phyloP scores from a whole-genome alignment of 2,113 vertebrate genomes.

The Elephantulus edwardii region DNA sequence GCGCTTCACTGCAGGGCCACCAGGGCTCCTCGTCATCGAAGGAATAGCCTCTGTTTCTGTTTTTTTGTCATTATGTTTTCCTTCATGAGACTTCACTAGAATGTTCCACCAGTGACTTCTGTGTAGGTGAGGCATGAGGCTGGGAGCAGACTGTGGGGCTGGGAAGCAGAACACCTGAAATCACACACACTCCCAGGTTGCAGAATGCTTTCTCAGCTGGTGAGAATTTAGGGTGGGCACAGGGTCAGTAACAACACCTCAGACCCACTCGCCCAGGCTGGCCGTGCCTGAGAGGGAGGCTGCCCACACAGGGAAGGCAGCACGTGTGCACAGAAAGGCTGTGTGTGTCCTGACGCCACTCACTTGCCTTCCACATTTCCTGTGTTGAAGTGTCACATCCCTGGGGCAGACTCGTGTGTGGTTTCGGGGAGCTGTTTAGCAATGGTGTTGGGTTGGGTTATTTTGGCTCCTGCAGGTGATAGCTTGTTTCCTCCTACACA shows the following conservation, averaged over 20 bases:
- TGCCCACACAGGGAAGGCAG: background rate
- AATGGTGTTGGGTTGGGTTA: slow-evolving; percentile 33
- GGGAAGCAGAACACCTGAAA: background rate
- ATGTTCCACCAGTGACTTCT: background rate
- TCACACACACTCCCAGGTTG: background rate
- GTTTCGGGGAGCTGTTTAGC: background rate
- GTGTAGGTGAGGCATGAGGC: background rate
- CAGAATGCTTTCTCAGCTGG: background rate
- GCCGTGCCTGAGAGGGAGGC: background rate
- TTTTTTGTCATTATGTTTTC: background rate
- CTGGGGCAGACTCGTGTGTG: background rate
- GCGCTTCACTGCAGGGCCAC: background rate
- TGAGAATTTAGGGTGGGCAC: background rate
- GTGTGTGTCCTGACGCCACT: background rate
- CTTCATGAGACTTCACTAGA: background rate
- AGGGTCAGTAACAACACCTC: background rate
- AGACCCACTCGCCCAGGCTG: background rate
- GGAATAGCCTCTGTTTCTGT: background rate
- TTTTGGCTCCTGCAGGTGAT: slow-evolving; percentile 36
- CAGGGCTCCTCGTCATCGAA: background rate
- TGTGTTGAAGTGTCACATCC: background rate
- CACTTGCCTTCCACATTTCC: slow-evolving; percentile 7
- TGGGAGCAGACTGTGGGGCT: background rate
- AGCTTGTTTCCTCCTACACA: slow-evolving; percentile 41
- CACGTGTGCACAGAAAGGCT: background rate